Conservation (phyloP, 2,888 invertebrate species). For the Tinea pellionella region DNA sequence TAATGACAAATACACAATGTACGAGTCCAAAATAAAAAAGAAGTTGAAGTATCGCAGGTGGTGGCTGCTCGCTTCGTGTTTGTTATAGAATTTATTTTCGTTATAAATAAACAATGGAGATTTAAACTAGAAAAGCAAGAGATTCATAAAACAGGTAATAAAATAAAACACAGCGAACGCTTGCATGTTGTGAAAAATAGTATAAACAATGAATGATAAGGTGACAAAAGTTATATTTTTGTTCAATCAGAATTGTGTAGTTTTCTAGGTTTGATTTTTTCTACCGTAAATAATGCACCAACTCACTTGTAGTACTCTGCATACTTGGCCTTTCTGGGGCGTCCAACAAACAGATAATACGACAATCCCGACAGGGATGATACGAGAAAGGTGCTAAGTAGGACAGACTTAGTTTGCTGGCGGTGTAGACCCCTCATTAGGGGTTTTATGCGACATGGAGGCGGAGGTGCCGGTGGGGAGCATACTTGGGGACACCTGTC, state of each 20-base stretch:
- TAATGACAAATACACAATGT: background rate
- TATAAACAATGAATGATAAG: background rate
- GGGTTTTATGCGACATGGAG: slow-evolving; percentile 59
- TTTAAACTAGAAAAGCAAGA: too few species aligned
- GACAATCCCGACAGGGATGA: slow-evolving; percentile 39
- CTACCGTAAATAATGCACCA: too few species aligned
- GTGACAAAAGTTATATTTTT: slow-evolving; percentile 16
- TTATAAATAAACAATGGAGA: too few species aligned
- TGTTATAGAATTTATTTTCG: too few species aligned
- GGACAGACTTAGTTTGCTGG: slow-evolving; percentile 68
- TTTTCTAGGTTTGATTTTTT: too few species aligned
- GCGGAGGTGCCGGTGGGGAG: slow-evolving; percentile 31
- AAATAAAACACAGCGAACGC: too few species aligned
- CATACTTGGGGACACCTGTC: slow-evolving; percentile 35
- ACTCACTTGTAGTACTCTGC: slow-evolving; percentile 82
- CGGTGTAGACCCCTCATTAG: slow-evolving; percentile 77
- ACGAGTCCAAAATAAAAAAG: background rate
- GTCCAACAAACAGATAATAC: slow-evolving; percentile 57
- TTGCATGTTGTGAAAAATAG: slow-evolving; percentile 3
- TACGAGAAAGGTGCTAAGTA: slow-evolving; percentile 54
- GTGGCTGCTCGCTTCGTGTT: too few species aligned
- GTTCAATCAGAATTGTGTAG: background rate
- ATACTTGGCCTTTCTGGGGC: slow-evolving; percentile 70
- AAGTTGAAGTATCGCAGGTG: too few species aligned
- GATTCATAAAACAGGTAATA: too few species aligned